Evolutionary conservation across 2,888 invertebrate species (phyloP), one percentile per base, ranked within the genome.

Genomic region (Cyaniris semiargus): DNA sequence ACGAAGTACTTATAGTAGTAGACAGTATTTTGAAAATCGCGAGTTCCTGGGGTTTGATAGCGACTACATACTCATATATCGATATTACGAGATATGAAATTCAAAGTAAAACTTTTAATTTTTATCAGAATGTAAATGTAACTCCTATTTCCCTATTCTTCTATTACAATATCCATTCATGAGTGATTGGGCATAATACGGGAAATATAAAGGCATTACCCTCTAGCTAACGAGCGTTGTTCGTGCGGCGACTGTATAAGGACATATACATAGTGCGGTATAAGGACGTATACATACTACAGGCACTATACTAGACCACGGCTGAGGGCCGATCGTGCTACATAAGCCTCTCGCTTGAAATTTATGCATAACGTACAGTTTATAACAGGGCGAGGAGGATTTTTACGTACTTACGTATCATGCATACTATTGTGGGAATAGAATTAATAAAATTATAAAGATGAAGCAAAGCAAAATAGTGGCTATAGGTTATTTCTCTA

Each of bases 221-320:
- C 60, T 60, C 13, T 31, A 66, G 66, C 66, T 66, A 66, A 66
- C 66, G 27, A 66, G 66, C 27, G 66, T 66, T 66, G 66, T 66
- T 66, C 66, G 66, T 66, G 66, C 66, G 15, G 27, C 27, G 13
- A 23, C 10, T 60, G 66, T 66, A 18, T 66, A 27, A 31, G 66
- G 66, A 23, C 60, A 27, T 66, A 66, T 13, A 66, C 60, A 27
- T 66, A 66, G 58, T 58, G 8, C 23, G 13, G 23, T 66, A 66
- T 66, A 66, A 27, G 60, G 15, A 23, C 27, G 3, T 66, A 66
- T 66, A 27, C 60, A 27, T 27, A 66, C 15, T 27, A 66, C 15
- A 66, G 66, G 66, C 66, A 66, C 66, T 66, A 66, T 27, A 66
- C 66, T 66, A 66, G 66, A 66, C 66, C 27, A 31, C 66, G 66